Conservation (phyloP, 2,888 invertebrate species). For the Ochropleura leucogaster region DNA sequence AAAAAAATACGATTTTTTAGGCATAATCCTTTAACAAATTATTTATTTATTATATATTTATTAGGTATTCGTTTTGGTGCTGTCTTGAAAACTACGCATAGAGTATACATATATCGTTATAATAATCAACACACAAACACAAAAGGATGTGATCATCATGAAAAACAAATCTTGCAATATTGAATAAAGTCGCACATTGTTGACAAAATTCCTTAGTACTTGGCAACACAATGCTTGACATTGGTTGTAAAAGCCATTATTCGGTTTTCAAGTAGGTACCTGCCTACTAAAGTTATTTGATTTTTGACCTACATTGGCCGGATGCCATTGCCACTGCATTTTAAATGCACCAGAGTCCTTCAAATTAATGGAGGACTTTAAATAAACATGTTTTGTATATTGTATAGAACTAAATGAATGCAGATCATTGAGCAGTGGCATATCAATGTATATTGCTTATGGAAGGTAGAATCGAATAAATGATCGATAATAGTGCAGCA, state of each 20-base stretch:
- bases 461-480: neutral
- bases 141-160: neutral
- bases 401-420: neutral
- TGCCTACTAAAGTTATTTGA: slow-evolving; percentile 20
- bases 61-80: neutral
- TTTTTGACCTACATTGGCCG: slow-evolving; percentile 48
- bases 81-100: neutral
- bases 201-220: slow-evolving; percentile 43
- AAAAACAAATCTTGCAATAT: neutral
- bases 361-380: slow-evolving; percentile 25
- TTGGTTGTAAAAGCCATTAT: slow-evolving; percentile 9
- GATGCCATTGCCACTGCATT: slow-evolving; percentile 39
- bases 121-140: neutral
- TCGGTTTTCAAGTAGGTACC: neutral
- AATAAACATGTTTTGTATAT: slow-evolving; percentile 27
- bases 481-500: too few species aligned
- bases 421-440: neutral
- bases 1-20: too few species aligned
- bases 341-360: slow-evolving; percentile 13
- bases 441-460: neutral
- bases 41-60: too few species aligned
- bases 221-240: slow-evolving; percentile 37
- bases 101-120: neutral
- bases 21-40: too few species aligned
- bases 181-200: slow-evolving; percentile 24